Conservation (phyloP, 1,140 invertebrate genomes). For the Planococcus citri region DNA sequence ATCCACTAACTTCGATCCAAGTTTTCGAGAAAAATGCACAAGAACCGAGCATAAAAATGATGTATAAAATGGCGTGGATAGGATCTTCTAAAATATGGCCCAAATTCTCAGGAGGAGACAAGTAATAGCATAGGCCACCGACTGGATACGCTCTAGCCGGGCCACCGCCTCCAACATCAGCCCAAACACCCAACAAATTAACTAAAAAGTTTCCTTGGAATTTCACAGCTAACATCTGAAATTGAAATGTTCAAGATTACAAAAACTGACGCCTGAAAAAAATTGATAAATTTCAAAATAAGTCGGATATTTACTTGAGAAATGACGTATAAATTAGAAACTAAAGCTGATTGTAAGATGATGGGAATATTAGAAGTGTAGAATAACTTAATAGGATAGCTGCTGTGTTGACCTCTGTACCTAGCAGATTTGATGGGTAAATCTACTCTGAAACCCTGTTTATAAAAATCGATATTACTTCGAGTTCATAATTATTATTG, state of each 20-base stretch:
- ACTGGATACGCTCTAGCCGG: constrained; percentile 90
- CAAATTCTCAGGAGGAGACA: constrained; percentile 95
- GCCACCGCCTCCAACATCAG: constrained; percentile 91
- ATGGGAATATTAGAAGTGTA: constrained; percentile 99
- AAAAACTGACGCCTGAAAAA: too few relatives aligned
- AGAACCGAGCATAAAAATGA: constrained; percentile 97
- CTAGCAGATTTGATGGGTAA: constrained; percentile 97
- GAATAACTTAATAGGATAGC: constrained; percentile 99
- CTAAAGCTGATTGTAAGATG: constrained; percentile 95
- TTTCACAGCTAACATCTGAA: constrained; percentile 93
- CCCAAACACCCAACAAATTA: constrained; percentile 97
- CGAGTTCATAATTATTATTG: too few relatives aligned
- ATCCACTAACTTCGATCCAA: constrained; percentile 99
- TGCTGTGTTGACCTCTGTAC: constrained; percentile 97
- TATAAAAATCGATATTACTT: too few relatives aligned
- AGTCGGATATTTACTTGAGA: constrained; percentile 54
- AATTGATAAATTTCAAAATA: not conserved
- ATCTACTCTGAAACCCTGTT: constrained; percentile 99
- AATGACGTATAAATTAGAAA: constrained; percentile 98
- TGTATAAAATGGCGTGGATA: constrained; percentile 91
- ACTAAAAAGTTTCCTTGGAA: constrained; percentile 97
- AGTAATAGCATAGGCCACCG: constrained; percentile 95
- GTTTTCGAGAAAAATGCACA: constrained; percentile 99
- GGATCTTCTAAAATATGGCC: constrained; percentile 92
- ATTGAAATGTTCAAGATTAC: too few relatives aligned